A percentile compares a stretch with the other conserved stretches of the same genome.
Evolutionary conservation across 2,113 vertebrate genomes (phyloP).

Genomic region (Chitala chitala): DNA sequence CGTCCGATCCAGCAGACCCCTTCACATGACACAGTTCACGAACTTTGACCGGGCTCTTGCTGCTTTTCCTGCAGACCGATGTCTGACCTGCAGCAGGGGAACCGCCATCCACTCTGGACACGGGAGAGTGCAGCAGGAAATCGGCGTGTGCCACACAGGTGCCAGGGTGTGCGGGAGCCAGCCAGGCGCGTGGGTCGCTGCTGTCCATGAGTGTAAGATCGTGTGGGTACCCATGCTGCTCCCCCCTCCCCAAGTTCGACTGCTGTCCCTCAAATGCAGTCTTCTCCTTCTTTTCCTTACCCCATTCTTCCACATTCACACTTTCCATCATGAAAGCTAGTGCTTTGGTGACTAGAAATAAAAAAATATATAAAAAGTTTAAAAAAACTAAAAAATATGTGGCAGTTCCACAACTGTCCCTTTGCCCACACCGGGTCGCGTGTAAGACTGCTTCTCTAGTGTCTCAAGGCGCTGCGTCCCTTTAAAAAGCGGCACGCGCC

Average conservation of each 20-base stretch:
- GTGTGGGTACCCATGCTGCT: slow-evolving; percentile 51
- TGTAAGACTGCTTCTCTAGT: slow-evolving; percentile 76
- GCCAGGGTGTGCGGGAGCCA: slow-evolving; percentile 69
- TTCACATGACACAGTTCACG: slow-evolving; percentile 64
- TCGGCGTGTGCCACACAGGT: slow-evolving; percentile 72
- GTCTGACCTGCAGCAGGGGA: slow-evolving; percentile 51
- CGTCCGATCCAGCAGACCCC: slow-evolving; percentile 45
- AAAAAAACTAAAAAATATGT: slow-evolving; percentile 3
- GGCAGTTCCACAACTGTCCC: slow-evolving; percentile 15
- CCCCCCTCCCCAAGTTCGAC: slow-evolving; percentile 44
- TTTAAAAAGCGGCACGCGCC: slow-evolving; percentile 97
- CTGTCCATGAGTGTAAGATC: slow-evolving; percentile 67
- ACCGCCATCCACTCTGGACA: slow-evolving; percentile 60
- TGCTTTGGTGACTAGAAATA: slow-evolving; percentile 7
- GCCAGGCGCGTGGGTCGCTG: slow-evolving; percentile 79
- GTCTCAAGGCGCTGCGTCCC: slow-evolving; percentile 73
- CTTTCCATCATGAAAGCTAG: slow-evolving; percentile 54
- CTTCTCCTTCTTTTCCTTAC: slow-evolving; percentile 46
- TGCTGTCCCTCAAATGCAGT: slow-evolving; percentile 29
- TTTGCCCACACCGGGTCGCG: slow-evolving; percentile 56
- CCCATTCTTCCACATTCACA: slow-evolving; percentile 52
- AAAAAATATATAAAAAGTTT: slow-evolving; percentile 22
- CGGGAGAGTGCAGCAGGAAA: slow-evolving; percentile 67
- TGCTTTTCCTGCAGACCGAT: slow-evolving; percentile 53
- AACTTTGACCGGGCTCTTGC: slow-evolving; percentile 57